Evolutionary conservation across 2,888 invertebrate genomes (phyloP).

Genomic region (Athetis lepigone): DNA sequence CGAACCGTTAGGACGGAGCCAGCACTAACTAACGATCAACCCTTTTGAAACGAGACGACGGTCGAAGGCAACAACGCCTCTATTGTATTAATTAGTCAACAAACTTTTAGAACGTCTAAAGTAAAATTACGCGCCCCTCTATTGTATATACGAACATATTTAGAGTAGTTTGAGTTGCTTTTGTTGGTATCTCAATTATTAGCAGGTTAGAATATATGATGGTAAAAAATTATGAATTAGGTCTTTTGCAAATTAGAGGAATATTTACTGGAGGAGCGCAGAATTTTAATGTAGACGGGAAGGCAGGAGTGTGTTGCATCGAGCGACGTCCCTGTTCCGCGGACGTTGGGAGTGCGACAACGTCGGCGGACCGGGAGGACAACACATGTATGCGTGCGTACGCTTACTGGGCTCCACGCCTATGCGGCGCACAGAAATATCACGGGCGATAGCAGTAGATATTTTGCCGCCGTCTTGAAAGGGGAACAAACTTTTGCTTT

Average conservation of each 20-base stretch:
- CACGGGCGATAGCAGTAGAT: slow-evolving; percentile 94
- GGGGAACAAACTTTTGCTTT: slow-evolving; percentile 93
- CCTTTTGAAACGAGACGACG: slow-evolving; percentile 89
- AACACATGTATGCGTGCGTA: slow-evolving; percentile 84
- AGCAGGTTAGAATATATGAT: neutral
- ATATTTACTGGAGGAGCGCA: neutral
- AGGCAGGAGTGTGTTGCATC: slow-evolving; percentile 25
- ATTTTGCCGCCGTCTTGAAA: slow-evolving; percentile 94
- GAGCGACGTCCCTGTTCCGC: slow-evolving; percentile 19
- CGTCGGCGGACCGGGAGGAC: slow-evolving; percentile 68
- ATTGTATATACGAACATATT: neutral
- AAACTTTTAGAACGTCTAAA: slow-evolving; percentile 1
- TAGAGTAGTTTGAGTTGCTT: no score
- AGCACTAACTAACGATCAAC: slow-evolving; percentile 87
- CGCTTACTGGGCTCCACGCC: slow-evolving; percentile 84
- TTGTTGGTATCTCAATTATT: neutral
- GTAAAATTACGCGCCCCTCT: slow-evolving; percentile 16
- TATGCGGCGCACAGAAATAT: slow-evolving; percentile 94
- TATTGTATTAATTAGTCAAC: slow-evolving; percentile 18
- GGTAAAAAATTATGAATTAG: neutral
- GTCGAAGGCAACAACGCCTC: slow-evolving; percentile 65
- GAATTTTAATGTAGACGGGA: neutral
- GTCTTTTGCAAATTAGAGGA: neutral
- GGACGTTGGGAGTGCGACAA: slow-evolving; percentile 52
- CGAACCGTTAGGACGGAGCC: slow-evolving; percentile 80